Conservation (phyloP, 2,113 vertebrate species). For the Urocolius indicus region DNA sequence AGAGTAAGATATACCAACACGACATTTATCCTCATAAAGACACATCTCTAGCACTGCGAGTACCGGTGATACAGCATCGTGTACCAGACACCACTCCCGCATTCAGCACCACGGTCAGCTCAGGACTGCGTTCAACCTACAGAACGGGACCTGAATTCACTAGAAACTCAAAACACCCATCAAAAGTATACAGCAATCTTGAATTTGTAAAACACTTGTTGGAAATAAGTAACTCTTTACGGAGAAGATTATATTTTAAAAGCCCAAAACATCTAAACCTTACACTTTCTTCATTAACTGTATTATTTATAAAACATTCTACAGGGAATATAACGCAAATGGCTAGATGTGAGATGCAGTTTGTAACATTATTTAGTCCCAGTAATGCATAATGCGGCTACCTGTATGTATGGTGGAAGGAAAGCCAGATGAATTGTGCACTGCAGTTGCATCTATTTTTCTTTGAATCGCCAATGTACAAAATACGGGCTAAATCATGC, state of each 20-base stretch:
- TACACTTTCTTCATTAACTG: background rate
- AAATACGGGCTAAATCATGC: background rate
- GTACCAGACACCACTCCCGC: accelerated
- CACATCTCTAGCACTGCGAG: too few species aligned
- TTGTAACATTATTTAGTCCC: background rate
- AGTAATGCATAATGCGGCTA: background rate
- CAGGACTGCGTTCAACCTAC: background rate
- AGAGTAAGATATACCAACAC: background rate
- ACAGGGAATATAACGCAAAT: background rate
- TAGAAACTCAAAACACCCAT: background rate
- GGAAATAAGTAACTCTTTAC: background rate
- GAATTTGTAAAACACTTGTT: background rate
- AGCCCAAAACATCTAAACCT: background rate
- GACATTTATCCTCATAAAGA: background rate
- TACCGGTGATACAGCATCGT: accelerated
- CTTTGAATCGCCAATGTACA: background rate
- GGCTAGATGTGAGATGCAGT: background rate
- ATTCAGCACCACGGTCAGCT: constrained; percentile 52
- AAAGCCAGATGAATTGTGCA: background rate
- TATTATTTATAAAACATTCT: background rate
- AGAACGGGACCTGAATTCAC: background rate
- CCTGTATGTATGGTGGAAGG: background rate
- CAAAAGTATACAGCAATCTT: background rate
- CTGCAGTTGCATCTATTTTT: background rate
- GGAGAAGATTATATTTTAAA: background rate